These are phyloP conservation scores for Hyperopisus bebe DNA, from an alignment of 2,113 vertebrate species.

Conservation along the genomic window DNA sequence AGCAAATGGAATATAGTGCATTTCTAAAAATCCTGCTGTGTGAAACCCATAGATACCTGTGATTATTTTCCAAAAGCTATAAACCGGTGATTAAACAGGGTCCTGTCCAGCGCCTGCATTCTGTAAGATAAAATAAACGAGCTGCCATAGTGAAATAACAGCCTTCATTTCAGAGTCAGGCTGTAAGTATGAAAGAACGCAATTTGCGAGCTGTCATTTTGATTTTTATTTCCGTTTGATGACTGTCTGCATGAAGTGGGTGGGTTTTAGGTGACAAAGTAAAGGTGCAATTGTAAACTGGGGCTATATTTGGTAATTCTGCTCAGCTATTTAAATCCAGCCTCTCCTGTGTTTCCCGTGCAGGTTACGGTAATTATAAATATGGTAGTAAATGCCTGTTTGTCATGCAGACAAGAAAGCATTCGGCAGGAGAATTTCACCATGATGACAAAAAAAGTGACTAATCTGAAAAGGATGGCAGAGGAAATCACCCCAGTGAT, in stretches of 20 bases:
- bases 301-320: background rate
- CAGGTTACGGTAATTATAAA: background rate
- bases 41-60: slow-evolving; percentile 13
- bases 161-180: slow-evolving; percentile 10
- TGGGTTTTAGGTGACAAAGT: background rate
- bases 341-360: background rate
- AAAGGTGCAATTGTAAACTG: background rate
- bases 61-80: slow-evolving; percentile 22
- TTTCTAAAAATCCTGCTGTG: background rate
- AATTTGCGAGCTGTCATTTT: slow-evolving; percentile 25
- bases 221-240: background rate
- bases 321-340: background rate
- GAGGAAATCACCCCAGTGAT: background rate
- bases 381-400: background rate
- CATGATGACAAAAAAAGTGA: background rate
- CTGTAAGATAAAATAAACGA: slow-evolving; percentile 23
- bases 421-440: background rate
- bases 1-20: background rate
- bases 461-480: background rate
- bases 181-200: slow-evolving; percentile 13
- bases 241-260: background rate
- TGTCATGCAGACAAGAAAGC: background rate
- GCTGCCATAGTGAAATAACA: slow-evolving; percentile 27
- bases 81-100: slow-evolving; percentile 26
- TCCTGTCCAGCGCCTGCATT: slow-evolving; percentile 23